Base-by-base conservation (phyloP, 2,888 invertebrate genomes). In the Pyrgus malvae region DNA sequence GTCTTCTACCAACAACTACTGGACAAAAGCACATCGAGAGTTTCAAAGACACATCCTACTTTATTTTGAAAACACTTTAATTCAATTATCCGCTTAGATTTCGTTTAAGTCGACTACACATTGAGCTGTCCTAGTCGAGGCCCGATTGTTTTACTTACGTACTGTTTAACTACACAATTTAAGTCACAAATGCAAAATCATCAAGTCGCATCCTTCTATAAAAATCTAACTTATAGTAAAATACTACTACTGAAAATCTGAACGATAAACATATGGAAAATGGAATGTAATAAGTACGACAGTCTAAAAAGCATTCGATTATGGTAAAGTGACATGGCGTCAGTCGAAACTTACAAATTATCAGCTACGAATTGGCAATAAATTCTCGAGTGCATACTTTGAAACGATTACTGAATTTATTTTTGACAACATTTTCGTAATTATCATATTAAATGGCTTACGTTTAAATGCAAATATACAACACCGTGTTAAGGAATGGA, bases 281-380 rank as follows among this genome's bases (percentile, higher is more conserved):
- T 88, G 89, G 88, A 89, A 88, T 89, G 88, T 86, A 61, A 83
- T 85, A 88, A 87, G 85, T 88, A 89, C 87, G 71, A 81, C 80
- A 86, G 83, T 86, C 83, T 86, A 83, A 73, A 67, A 86, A 84
- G 84, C 85, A 66, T 77, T 74, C 72, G 73, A 76, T 78, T 63
- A 45, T 62, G 23, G 56, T 58, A 48, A 70, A 72, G 51, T 14
- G 51, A 71, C 75, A 78, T 77, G 78, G 78, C 72, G 78, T 84
- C 85, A 84, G 85, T 87, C 86, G 77, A 83, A 72, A 73, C 78
- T 83, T 85, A 78, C 61, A 71, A 71, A 64, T 74, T 45, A 38
- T 53, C 59, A 53, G 37, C 61, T 69, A 74, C 56, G 64, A 70
- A 72, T 74, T 72, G 74, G 78, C 76, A 72, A 74, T 74, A 72